These are phyloP conservation scores for Atrina japonica DNA, from an alignment of 2,888 invertebrate genomes.

Conservation along the genomic window DNA sequence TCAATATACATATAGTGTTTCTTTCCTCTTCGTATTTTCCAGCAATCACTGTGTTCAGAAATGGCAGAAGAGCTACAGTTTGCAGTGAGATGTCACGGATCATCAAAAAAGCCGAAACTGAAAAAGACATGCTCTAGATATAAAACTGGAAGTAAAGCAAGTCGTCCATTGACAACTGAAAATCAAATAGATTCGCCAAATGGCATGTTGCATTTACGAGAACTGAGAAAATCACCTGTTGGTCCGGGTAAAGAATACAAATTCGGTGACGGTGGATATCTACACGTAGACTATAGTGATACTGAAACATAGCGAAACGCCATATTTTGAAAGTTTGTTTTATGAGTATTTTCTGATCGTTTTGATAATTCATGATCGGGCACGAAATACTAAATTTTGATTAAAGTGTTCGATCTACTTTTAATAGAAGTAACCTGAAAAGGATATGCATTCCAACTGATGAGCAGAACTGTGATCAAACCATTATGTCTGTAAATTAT, in stretches of 20 bases:
- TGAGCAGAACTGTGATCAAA: too few species aligned
- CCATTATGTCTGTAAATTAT: too few species aligned
- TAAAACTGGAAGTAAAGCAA: constrained; percentile 48
- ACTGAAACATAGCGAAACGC: constrained; percentile 63
- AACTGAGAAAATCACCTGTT: constrained; percentile 59
- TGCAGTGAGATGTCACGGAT: constrained; percentile 92
- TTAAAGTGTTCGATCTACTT: too few species aligned
- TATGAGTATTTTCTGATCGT: too few species aligned
- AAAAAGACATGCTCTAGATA: constrained; percentile 65
- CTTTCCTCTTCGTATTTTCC: constrained; percentile 56
- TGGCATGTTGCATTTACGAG: constrained; percentile 68
- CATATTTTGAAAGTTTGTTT: too few species aligned
- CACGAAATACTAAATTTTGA: too few species aligned
- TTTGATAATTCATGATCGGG: too few species aligned
- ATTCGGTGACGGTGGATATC: constrained; percentile 68
- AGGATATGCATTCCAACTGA: too few species aligned
- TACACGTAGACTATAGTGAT: constrained; percentile 75
- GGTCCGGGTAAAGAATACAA: constrained; percentile 56
- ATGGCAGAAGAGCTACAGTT: constrained; percentile 96
- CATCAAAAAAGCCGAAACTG: constrained; percentile 87
- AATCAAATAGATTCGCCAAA: constrained; percentile 57
- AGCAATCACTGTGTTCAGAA: constrained; percentile 95
- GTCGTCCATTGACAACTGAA: constrained; percentile 44
- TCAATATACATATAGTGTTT: background rate
- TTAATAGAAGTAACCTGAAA: too few species aligned